These are phyloP conservation scores for Mactromeris polynyma DNA, from an alignment of 2,888 invertebrate species.

Conservation along the genomic window DNA sequence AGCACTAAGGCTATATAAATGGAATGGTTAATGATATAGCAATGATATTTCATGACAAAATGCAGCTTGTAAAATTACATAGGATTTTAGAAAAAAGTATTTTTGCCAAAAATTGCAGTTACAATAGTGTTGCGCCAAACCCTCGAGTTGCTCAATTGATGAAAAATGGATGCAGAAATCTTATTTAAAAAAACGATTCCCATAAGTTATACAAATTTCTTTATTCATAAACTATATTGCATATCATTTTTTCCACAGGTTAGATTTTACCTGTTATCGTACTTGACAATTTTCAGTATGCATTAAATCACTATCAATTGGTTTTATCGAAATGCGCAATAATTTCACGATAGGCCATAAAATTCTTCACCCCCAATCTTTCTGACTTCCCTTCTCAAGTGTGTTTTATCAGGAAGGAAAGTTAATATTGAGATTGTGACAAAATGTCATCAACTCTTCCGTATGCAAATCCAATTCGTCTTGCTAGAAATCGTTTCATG, in stretches of 20 bases:
- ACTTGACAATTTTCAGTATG: background rate
- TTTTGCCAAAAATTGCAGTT: too few relatives aligned
- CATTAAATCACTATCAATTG: background rate
- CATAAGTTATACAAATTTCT: too few relatives aligned
- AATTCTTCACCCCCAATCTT: background rate
- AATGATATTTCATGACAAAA: too few relatives aligned
- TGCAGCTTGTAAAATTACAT: too few relatives aligned
- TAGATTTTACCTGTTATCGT: background rate
- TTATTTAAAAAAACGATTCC: too few relatives aligned
- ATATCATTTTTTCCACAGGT: background rate
- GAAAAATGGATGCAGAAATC: too few relatives aligned
- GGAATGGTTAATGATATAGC: too few relatives aligned
- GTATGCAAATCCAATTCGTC: slow-evolving; percentile 56
- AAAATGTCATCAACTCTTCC: slow-evolving; percentile 39
- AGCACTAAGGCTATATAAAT: too few relatives aligned
- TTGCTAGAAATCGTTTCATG: slow-evolving; percentile 19
- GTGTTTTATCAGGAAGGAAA: background rate
- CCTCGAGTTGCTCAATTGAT: too few relatives aligned
- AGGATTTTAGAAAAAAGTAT: too few relatives aligned
- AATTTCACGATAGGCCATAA: background rate
- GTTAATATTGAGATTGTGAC: slow-evolving; percentile 10
- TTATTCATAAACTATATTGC: background rate
- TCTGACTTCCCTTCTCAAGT: background rate
- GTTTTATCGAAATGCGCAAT: background rate
- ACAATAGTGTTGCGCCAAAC: too few relatives aligned